Conservation (phyloP, 2,888 invertebrate species). For the Ephialtes manifestator region DNA sequence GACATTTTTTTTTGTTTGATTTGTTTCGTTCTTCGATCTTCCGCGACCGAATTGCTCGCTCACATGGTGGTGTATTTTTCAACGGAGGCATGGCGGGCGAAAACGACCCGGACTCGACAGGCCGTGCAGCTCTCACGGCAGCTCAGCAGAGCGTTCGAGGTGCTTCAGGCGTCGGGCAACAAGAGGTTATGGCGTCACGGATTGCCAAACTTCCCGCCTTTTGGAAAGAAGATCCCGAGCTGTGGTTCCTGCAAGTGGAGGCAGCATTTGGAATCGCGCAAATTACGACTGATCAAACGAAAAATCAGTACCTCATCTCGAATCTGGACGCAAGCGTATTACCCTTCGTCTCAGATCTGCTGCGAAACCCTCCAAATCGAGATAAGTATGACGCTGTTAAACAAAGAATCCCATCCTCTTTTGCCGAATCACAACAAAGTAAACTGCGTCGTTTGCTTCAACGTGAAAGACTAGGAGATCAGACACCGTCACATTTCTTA, state of each 20-base stretch:
- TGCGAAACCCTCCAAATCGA: slow-evolving; percentile 5
- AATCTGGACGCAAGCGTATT: slow-evolving; percentile 25
- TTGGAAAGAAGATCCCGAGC: slow-evolving; percentile 1
- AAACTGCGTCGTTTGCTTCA: slow-evolving; percentile 36
- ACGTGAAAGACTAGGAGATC: slow-evolving; percentile 28
- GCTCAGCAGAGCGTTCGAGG: too few relatives aligned
- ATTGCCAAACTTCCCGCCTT: slow-evolving; percentile 40
- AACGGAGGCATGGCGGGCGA: too few relatives aligned
- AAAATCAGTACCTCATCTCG: slow-evolving; percentile 31
- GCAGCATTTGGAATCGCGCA: slow-evolving; percentile 27
- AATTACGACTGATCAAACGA: slow-evolving; percentile 11
- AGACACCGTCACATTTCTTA: slow-evolving; percentile 45
- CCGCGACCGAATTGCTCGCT: too few relatives aligned
- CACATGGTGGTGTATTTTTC: too few relatives aligned
- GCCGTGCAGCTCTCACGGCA: too few relatives aligned
- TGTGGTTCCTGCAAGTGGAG: slow-evolving; percentile 23
- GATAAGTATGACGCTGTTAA: slow-evolving; percentile 17
- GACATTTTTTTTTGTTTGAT: too few relatives aligned
- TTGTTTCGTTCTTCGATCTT: too few relatives aligned
- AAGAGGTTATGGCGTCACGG: slow-evolving; percentile 7
- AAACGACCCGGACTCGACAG: too few relatives aligned
- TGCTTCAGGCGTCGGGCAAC: too few relatives aligned
- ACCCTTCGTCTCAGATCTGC: slow-evolving; percentile 33
- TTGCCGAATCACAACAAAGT: not conserved
- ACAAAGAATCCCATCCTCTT: not conserved